Percentiles rank a stretch among this genome's conserved stretches.
Conservation (phyloP, 2,113 vertebrate species). For the Malurus cyaneus region DNA sequence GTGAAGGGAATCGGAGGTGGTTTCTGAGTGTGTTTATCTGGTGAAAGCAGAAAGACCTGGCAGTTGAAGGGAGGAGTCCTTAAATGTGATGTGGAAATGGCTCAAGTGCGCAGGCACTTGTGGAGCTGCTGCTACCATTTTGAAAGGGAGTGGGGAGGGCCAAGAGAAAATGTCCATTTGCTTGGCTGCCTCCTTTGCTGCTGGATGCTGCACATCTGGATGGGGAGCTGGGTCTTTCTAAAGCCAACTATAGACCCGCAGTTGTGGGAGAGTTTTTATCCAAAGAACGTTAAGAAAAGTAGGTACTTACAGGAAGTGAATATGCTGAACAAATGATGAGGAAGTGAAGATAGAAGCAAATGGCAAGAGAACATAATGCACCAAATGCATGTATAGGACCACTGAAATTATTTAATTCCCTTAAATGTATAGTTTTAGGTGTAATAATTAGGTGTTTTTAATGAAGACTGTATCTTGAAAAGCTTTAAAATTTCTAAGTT, state of each 20-base stretch:
- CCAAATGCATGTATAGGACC: background rate
- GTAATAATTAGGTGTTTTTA: background rate
- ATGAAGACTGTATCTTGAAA: background rate
- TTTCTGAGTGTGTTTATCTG: background rate
- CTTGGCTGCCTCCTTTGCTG: background rate
- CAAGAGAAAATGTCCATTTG: background rate
- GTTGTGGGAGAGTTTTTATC: background rate
- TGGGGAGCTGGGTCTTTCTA: background rate
- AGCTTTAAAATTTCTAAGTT: background rate
- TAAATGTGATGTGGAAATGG: background rate
- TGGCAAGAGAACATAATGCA: background rate
- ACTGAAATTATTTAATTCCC: background rate
- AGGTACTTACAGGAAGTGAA: background rate
- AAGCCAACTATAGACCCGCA: background rate
- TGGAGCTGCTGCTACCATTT: background rate
- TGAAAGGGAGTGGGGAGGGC: background rate
- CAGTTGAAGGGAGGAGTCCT: background rate
- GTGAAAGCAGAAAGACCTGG: background rate
- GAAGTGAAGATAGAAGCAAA: background rate
- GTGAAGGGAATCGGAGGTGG: background rate
- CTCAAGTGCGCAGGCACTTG: background rate
- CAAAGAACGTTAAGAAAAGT: background rate
- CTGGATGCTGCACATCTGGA: fast-evolving
- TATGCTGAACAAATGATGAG: background rate
- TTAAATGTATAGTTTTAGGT: background rate